Evolutionary conservation across 1,140 invertebrate species (phyloP), one percentile per base, ranked within the genome.

Genomic region (Scaptomyza montana): DNA sequence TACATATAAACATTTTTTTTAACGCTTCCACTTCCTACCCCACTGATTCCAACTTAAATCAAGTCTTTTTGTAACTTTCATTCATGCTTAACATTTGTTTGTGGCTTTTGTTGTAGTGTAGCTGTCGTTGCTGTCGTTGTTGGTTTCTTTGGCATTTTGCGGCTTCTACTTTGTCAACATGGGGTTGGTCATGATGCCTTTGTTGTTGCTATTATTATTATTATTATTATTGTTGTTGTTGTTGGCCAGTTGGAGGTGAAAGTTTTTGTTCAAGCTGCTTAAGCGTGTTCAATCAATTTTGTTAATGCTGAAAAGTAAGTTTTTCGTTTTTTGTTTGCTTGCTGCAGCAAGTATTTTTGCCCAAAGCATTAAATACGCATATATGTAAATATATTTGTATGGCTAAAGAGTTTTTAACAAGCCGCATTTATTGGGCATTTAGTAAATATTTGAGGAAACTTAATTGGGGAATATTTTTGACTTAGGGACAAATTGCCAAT

Each of bases 271-370:
- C 50, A 60, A 63, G 74, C 69, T 68, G 78, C 65, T 77, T 50
- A 77, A 86, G 71, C 72, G 82, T 82, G 78, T 82, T 87, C 77
- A 74, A 86, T 86, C 80, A 65, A 80, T 85, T 86, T 86, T 63
- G 61, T 72, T 62, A 63, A 68, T 61, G 74, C 41, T 68, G 71
- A 75, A 73, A 61, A 60, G 70, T 75, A 61, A 56, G 74, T 57
- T 66, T 51, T 62, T 25, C 21, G 63, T 36, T 36, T 36, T 36
- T 5, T 33, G 30, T 7, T 33, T 33, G 3, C 30, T 33, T 33
- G 30, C 30, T 69, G 56, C 46, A 16, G 56, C 49, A 53, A 46
- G 46, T 63, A 21, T 45, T 51, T 36, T 36, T 21, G 19, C 16
- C 46, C 16, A 19, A 43, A 43, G 12, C 39, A 43, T n/a, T 43